Conservation (phyloP, 2,113 vertebrate genomes). For the Hypanus sabinus region DNA sequence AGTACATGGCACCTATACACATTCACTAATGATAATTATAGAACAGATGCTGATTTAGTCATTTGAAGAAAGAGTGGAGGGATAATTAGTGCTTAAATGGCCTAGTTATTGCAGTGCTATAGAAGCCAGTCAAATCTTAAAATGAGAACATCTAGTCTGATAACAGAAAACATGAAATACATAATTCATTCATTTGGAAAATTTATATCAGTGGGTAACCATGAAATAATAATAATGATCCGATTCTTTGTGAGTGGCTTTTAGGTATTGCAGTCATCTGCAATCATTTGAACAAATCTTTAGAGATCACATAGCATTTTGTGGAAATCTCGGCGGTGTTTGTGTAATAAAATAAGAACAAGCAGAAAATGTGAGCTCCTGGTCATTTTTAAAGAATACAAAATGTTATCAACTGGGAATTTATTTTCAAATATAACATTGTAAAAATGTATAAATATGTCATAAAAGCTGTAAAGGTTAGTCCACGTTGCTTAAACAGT, state of each 20-base stretch:
- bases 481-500: conserved; percentile 32
- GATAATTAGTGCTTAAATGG: conserved; percentile 91
- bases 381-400: conserved; percentile 75
- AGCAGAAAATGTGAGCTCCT: conserved; percentile 74
- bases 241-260: conserved; percentile 57
- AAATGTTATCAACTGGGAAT: conserved; percentile 68
- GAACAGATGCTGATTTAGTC: conserved; percentile 85
- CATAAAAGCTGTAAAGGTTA: conserved; percentile 26
- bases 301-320: conserved; percentile 74
- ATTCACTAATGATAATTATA: conserved; percentile 89
- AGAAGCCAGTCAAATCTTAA: conserved; percentile 74
- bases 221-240: conserved; percentile 61
- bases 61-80: conserved; percentile 80
- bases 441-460: conserved; percentile 54
- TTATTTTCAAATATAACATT: conserved; percentile 73
- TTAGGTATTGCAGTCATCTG: conserved; percentile 59
- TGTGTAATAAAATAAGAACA: conserved; percentile 73
- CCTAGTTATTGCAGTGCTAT: conserved; percentile 91
- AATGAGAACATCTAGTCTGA: conserved; percentile 87
- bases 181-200: conserved; percentile 75
- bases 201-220: conserved; percentile 70
- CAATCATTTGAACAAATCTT: conserved; percentile 68
- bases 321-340: conserved; percentile 71
- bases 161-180: conserved; percentile 76
- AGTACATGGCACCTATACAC: conserved; percentile 63